A percentile compares a stretch with the other conserved stretches of the same genome.
Evolutionary conservation across 2,113 vertebrate genomes (phyloP).

Genomic region (Corydoras maculifer): DNA sequence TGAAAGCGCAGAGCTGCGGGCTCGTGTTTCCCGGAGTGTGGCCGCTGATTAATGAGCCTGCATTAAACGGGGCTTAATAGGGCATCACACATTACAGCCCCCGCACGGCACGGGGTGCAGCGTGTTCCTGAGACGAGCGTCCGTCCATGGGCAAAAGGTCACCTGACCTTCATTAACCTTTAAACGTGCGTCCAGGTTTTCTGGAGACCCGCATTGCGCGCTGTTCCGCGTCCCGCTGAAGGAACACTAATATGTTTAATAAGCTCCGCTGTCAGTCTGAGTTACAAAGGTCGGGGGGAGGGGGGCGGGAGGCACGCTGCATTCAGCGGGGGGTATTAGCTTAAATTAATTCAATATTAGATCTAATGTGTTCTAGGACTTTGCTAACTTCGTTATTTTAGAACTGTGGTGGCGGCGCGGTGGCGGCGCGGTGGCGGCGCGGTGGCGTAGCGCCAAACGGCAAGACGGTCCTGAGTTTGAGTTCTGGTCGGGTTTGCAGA

Average conservation of each 20-base stretch:
- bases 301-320: background rate
- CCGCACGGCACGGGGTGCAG: background rate
- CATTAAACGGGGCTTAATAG: constrained; percentile 18
- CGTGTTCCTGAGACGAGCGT: constrained; percentile 4
- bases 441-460: too few relatives aligned
- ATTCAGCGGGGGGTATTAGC: too few relatives aligned
- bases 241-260: constrained; percentile 13
- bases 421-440: too few relatives aligned
- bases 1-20: constrained; percentile 23
- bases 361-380: too few relatives aligned
- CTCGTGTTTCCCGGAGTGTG: background rate
- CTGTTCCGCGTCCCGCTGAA: background rate
- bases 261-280: background rate
- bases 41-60: constrained; percentile 20
- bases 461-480: too few relatives aligned
- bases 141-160: constrained; percentile 12
- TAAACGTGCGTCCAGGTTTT: background rate
- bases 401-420: too few relatives aligned
- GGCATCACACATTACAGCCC: constrained; percentile 1
- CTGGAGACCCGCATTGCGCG: background rate
- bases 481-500: too few relatives aligned
- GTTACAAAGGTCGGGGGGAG: background rate
- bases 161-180: constrained; percentile 9
- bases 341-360: too few relatives aligned
- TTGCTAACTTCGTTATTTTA: too few relatives aligned